phyloP scores from a whole-genome alignment of 2,797 vertebrate species.

The Tiaroga cobitis region DNA sequence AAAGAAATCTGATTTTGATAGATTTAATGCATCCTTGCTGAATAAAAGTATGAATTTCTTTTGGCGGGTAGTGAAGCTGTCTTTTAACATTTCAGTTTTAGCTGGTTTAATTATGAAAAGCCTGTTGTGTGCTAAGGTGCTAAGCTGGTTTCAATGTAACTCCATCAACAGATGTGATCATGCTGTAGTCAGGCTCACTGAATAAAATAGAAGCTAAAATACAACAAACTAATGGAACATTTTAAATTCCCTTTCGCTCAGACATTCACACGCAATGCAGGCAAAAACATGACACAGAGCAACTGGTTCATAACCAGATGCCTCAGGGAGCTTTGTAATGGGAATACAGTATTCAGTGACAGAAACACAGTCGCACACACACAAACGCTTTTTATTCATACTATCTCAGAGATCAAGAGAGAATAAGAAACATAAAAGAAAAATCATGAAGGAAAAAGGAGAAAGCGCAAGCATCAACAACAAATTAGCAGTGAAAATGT shows the following conservation, averaged over 20 bases:
- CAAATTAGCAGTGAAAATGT: background rate
- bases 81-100: background rate
- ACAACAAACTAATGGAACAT: background rate
- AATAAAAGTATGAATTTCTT: background rate
- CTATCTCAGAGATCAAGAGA: background rate
- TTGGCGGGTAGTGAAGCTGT: background rate
- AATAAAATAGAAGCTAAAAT: background rate
- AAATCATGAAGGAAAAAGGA: background rate
- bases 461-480: background rate
- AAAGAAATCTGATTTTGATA: no score
- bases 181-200: background rate
- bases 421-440: slow-evolving; percentile 12
- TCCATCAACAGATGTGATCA: background rate
- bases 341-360: slow-evolving; percentile 31
- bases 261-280: background rate
- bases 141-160: background rate
- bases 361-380: background rate
- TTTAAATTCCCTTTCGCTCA: background rate
- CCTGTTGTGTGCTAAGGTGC: background rate
- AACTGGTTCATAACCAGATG: slow-evolving; percentile 14
- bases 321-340: slow-evolving; percentile 32
- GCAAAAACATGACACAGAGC: background rate
- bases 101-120: background rate
- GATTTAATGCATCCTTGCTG: no score
- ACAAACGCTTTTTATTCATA: background rate